Evolutionary conservation across 2,113 vertebrate species (phyloP).

Genomic region (Stegostoma tigrinum): DNA sequence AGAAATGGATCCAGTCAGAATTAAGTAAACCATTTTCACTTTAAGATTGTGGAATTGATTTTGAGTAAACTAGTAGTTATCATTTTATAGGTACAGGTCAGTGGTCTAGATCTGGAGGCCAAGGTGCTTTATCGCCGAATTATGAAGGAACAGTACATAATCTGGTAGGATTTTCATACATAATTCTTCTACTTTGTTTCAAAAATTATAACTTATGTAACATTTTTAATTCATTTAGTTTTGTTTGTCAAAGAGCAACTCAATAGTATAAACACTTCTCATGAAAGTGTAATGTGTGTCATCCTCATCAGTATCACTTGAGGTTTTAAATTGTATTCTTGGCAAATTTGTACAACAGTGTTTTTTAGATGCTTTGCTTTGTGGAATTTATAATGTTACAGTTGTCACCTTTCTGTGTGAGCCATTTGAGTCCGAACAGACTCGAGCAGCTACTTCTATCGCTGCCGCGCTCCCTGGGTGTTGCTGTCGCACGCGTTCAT

Average conservation of each 20-base stretch:
- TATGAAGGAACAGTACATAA: slow-evolving; percentile 84
- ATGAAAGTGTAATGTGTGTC: not conserved
- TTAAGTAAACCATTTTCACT: not conserved
- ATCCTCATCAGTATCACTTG: not conserved
- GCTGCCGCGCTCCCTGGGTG: too few relatives aligned
- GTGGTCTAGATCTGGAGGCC: slow-evolving; percentile 80
- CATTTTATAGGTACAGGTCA: slow-evolving; percentile 72
- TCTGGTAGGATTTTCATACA: slow-evolving; percentile 62
- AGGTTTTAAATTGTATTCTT: not conserved
- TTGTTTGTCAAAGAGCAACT: not conserved
- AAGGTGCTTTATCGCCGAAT: slow-evolving; percentile 81
- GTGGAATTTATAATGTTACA: not conserved
- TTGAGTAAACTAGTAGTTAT: slow-evolving; percentile 33
- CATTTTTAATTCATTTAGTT: not conserved
- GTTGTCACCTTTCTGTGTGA: not conserved
- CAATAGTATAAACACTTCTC: not conserved
- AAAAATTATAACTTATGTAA: not conserved
- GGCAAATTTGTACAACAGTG: not conserved
- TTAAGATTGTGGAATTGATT: not conserved
- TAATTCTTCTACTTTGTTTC: not conserved
- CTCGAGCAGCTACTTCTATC: too few relatives aligned
- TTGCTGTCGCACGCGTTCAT: too few relatives aligned
- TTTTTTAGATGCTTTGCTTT: not conserved
- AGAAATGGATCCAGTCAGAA: not conserved
- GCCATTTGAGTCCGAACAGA: not conserved